Percentiles rank a stretch among this genome's conserved stretches.
These are phyloP conservation scores for Mobula hypostoma DNA, from an alignment of 2,113 vertebrate genomes.

Conservation along the genomic window DNA sequence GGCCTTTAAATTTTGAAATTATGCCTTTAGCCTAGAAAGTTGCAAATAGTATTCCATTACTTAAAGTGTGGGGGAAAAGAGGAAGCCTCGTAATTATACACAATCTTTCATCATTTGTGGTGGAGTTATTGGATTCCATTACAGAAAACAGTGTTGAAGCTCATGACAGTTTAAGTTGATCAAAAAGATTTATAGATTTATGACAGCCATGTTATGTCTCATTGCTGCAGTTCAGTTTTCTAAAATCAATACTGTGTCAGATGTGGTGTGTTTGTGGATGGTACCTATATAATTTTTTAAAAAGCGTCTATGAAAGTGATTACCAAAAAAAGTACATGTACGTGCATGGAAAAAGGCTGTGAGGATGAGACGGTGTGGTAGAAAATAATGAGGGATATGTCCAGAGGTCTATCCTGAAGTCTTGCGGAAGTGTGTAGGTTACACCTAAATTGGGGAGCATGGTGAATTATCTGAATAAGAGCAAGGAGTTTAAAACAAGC, in stretches of 20 bases:
- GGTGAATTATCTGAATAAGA: too few species aligned
- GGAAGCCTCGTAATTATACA: not conserved
- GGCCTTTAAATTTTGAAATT: not conserved
- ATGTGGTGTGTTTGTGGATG: too few species aligned
- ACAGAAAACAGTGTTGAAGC: not conserved
- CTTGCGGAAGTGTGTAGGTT: too few species aligned
- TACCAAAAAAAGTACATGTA: not conserved
- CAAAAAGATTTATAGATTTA: not conserved
- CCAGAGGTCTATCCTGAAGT: too few species aligned
- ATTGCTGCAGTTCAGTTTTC: too few species aligned
- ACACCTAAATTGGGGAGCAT: too few species aligned
- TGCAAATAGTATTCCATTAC: not conserved
- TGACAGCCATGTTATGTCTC: not conserved
- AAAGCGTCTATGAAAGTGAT: not conserved
- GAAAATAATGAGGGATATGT: too few species aligned
- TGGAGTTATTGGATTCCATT: not conserved
- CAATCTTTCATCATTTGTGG: not conserved
- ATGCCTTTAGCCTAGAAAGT: not conserved
- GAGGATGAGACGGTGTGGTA: too few species aligned
- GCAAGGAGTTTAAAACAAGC: too few species aligned
- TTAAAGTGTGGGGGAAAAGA: not conserved
- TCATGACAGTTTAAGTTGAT: not conserved
- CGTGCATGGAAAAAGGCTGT: too few species aligned
- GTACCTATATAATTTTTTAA: too few species aligned
- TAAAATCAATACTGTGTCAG: too few species aligned